Conservation (phyloP, 2,113 vertebrate genomes). For the Hyperopisus bebe region DNA sequence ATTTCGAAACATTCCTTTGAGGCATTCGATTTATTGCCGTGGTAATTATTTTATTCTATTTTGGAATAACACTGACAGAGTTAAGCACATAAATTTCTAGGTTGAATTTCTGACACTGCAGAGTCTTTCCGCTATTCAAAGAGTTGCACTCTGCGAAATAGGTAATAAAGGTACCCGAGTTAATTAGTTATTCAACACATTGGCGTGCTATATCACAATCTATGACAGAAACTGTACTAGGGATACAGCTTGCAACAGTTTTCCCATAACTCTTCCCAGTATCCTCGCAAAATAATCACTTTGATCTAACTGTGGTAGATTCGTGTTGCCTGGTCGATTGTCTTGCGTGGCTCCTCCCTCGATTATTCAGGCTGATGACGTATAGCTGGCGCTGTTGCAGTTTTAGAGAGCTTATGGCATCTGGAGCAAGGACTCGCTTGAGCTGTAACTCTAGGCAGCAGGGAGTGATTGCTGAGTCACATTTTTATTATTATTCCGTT, state of each 20-base stretch:
- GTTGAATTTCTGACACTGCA: not conserved
- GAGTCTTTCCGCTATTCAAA: not conserved
- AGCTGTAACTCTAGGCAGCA: slow-evolving; percentile 5
- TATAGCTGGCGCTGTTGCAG: slow-evolving; percentile 36
- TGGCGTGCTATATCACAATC: not conserved
- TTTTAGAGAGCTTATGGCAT: not conserved
- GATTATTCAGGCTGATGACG: slow-evolving; percentile 42
- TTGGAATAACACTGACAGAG: not conserved
- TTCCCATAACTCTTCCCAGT: not conserved
- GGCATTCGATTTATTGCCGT: not conserved
- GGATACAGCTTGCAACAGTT: not conserved
- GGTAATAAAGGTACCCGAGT: not conserved
- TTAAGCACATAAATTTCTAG: not conserved
- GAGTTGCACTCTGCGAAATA: not conserved
- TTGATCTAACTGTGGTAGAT: slow-evolving; percentile 13
- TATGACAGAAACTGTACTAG: not conserved
- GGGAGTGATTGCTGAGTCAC: not conserved
- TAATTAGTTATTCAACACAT: not conserved
- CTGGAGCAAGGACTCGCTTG: not conserved
- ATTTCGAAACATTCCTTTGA: not conserved
- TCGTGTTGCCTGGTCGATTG: slow-evolving; percentile 40
- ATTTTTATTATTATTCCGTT: not conserved
- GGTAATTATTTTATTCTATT: not conserved
- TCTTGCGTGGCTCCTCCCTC: slow-evolving; percentile 51
- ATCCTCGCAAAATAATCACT: not conserved